Conservation (phyloP, 1,140 invertebrate genomes). For the Paraescarpia echinospica region DNA sequence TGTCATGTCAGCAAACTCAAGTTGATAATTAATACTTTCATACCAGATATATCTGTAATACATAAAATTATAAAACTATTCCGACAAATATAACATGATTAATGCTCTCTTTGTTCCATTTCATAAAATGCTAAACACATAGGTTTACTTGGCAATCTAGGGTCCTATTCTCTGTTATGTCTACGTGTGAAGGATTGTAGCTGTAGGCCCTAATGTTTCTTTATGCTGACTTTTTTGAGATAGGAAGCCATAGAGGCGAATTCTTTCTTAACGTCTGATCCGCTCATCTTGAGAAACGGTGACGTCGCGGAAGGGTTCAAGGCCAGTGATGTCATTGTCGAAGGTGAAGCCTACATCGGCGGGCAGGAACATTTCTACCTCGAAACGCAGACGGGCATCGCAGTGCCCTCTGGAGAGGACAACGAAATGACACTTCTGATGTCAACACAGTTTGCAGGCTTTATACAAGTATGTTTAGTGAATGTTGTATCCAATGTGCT, state of each 20-base stretch:
- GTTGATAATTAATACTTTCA: too few species aligned
- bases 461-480: constrained; percentile 63
- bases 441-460: constrained; percentile 80
- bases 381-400: constrained; percentile 78
- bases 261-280: constrained; percentile 28
- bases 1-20: too few species aligned
- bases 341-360: constrained; percentile 74
- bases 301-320: constrained; percentile 69
- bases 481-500: too few species aligned
- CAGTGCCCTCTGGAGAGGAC: constrained; percentile 75
- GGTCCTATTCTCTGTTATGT: too few species aligned
- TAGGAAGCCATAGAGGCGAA: constrained; percentile 38
- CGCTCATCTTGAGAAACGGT: constrained; percentile 62
- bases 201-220: neutral
- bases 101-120: too few species aligned
- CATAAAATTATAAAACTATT: too few species aligned
- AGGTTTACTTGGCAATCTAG: too few species aligned
- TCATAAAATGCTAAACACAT: too few species aligned
- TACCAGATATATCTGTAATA: too few species aligned
- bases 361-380: constrained; percentile 98
- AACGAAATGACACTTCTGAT: constrained; percentile 84
- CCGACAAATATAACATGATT: too few species aligned
- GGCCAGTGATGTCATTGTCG: constrained; percentile 61
- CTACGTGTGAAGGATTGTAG: neutral
- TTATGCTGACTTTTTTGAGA: neutral